phyloP scores from a whole-genome alignment of 1,140 invertebrate genomes.

The Meloidogyne exigua region DNA sequence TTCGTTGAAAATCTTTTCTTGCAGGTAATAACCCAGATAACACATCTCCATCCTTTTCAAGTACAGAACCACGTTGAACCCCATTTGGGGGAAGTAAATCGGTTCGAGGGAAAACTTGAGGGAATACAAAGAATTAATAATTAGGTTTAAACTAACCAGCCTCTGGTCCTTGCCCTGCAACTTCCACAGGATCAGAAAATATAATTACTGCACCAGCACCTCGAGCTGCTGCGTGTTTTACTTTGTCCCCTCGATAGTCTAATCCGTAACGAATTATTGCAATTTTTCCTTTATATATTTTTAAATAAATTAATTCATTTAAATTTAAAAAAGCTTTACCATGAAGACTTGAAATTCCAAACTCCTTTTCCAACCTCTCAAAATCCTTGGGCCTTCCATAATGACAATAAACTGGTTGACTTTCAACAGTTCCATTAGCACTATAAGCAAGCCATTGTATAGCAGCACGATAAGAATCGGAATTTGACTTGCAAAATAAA shows the following conservation, averaged over 20 bases:
- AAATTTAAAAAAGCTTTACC: background rate
- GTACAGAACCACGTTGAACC: conserved; percentile 54
- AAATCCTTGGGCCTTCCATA: conserved; percentile 52
- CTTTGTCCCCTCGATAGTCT: conserved; percentile 55
- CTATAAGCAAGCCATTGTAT: conserved; percentile 62
- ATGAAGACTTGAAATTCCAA: conserved; percentile 17
- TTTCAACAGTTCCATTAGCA: conserved; percentile 48
- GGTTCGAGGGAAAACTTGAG: conserved; percentile 49
- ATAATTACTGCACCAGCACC: conserved; percentile 61
- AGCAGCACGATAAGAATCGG: conserved; percentile 32
- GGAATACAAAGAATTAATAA: background rate
- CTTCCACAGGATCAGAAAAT: conserved; percentile 60
- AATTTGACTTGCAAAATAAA: background rate
- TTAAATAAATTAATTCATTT: too few relatives aligned
- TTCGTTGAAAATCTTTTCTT: conserved; percentile 40
- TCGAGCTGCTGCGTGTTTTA: conserved; percentile 40
- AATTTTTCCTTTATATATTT: conserved; percentile 47
- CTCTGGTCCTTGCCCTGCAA: conserved; percentile 47
- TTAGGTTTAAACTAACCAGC: conserved; percentile 19
- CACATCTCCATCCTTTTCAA: conserved; percentile 52
- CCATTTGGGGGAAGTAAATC: conserved; percentile 55
- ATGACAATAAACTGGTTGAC: conserved; percentile 56
- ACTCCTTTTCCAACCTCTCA: conserved; percentile 37
- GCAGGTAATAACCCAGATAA: conserved; percentile 54
- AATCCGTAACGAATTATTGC: conserved; percentile 53